Evolutionary conservation across 2,113 vertebrate species (phyloP), one percentile per base, ranked within the genome.

Genomic region (Hippolais icterina): DNA sequence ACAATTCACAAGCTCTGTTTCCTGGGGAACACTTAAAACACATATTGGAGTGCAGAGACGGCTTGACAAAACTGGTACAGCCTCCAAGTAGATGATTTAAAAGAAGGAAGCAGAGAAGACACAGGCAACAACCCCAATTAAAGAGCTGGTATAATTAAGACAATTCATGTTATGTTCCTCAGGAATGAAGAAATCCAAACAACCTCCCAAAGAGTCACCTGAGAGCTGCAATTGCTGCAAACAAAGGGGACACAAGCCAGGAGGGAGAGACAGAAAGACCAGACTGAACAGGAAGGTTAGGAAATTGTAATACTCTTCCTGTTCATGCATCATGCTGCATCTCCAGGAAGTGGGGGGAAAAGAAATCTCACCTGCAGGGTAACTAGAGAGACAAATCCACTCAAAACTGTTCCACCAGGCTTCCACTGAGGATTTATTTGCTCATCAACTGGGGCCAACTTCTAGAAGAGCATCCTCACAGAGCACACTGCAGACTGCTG

Each of bases 381-480:
- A 94, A 68, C 60, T 50, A 83, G 65, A 76, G 65, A 76, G 61
- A 69, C 11, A 89, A 95, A 86, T 89, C 89, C 82, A 77, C 61
- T 54, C 39, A 12, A 88, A 85, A 46, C 7, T 74, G 60, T 79
- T 54, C 59, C 54, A 76, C n/a, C 25, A 9, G 47, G 41, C 17
- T 92, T 87, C 72, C 56, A 56, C 28, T 41, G 56, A 64, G 87
- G 28, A 89, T 85, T 77, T 92, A 80, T 37, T 21, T 86, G 56
- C 54, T 68, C 57, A 46, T 42, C 29, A 70, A 60, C 5, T 9
- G n/a, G 56, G 66, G 72, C 35, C 52, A 74, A 1, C 18, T 78
- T 80, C 60, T 75, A 85, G 90, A 70, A 92, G n/a, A 92, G 46
- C 89, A 92, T 93, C 94, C 53, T 95, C 65, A 21, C 5, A 4